Evolutionary conservation across 2,888 invertebrate species (phyloP).

Genomic region (Folsomia candida): DNA sequence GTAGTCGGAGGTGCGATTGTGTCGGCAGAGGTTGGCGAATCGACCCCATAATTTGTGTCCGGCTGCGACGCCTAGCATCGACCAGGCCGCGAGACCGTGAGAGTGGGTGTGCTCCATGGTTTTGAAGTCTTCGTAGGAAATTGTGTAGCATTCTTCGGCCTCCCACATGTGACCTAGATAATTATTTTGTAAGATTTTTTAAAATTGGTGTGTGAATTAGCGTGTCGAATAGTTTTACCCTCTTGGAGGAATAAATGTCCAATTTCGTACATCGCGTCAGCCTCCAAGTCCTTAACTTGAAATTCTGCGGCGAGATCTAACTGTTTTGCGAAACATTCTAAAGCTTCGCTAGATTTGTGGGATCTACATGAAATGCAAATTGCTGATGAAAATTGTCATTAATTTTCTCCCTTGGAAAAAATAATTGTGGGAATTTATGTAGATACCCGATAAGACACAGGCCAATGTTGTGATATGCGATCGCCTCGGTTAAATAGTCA

Average conservation of each 20-base stretch:
- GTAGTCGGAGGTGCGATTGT: conserved; percentile 14
- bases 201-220: not conserved
- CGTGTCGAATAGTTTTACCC: too few species aligned
- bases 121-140: conserved; percentile 23
- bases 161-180: conserved; percentile 40
- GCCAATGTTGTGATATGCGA: conserved; percentile 41
- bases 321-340: conserved; percentile 43
- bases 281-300: conserved; percentile 34
- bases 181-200: not conserved
- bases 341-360: conserved; percentile 31
- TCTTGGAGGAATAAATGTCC: conserved; percentile 41
- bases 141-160: conserved; percentile 37
- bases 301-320: conserved; percentile 26
- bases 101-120: not conserved
- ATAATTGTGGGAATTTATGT: not conserved
- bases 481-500: conserved; percentile 37
- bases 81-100: conserved; percentile 31
- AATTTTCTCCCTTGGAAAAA: too few species aligned
- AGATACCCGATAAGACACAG: conserved; percentile 36
- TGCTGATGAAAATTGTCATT: not conserved
- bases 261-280: conserved; percentile 40
- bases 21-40: conserved; percentile 33
- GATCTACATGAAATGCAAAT: not conserved
- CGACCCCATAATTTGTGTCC: conserved; percentile 43
- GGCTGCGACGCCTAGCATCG: conserved; percentile 33